Evolutionary conservation across 2,888 invertebrate species (phyloP), one percentile per base, ranked within the genome.

Genomic region (Caenorhabditis wallacei): DNA sequence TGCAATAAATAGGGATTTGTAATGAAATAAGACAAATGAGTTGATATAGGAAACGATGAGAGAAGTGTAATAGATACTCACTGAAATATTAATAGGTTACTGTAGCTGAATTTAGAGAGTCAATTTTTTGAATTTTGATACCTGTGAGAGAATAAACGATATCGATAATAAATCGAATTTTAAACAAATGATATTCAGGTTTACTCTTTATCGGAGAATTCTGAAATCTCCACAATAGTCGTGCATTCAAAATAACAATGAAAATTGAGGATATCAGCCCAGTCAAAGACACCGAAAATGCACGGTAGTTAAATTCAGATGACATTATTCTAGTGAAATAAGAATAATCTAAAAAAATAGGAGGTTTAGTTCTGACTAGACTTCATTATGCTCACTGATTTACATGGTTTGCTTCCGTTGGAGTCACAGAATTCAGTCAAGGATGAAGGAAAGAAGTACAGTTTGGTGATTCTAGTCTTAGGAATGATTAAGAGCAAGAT

Each of bases 131-230:
- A 61, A 1, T 40, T 10, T n/a, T 24, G 3, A 2, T 18, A 76
- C 76, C 76, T 26, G 76, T 30, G 0, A 40, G 18, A 20, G 76
- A 68, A 26, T 53, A 69, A 13, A 57, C 40, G 0, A 68, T 59
- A 26, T 68, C 76, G 26, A 76, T 43, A 13, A 59, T 48, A 40
- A 76, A 76, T 22, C 76, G 46, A 24, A 76, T 51, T 1, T 59
- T 76, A 18, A 76, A 76, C 30, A 76, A 51, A 2, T 66, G 75
- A 20, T 75, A 75, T 20, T 75, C 75, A 7, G 74, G 56, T 35
- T 74, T 74, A 35, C 57, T 57, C 11, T 59, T 57, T 66, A 66
- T 57, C 0, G 43, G 18, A 8, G 68, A 68, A 5, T 53, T 57
- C 4, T 64, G 66, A 46, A 66, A 75, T n/a, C 59, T 46, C 66